Base-by-base conservation (phyloP, 2,113 vertebrate species). In the Trogon melanurus region DNA sequence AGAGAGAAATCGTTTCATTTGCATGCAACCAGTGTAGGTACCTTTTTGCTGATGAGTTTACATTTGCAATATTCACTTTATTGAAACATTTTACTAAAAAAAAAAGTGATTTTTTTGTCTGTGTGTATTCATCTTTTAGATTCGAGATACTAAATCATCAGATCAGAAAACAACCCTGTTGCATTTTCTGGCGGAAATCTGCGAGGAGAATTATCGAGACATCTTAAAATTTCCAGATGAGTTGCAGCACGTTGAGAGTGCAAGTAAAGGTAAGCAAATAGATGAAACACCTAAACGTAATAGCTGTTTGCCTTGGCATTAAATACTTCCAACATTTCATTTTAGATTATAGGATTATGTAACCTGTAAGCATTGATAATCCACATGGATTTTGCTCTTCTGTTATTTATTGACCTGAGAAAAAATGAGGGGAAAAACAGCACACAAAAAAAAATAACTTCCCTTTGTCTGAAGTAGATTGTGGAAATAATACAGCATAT, bases 151-250 rank as follows among this genome's bases (percentile, higher is more conserved):
- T 30, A 99, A 99, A 95, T 99, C 99, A 58, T 84, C 98, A 70
- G 97, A 99, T 96, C 99, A 99, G 86, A 99, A 98, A 91, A 98
- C 98, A 73, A 99, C 99, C 4, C 97, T 99, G 34, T 87, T 99
- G 82, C 98, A 99, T 97, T 99, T 99, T 92, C 97, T 99, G 97
- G 99, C 98, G 36, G 99, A 99, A 88, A 98, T 98, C 78, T 99
- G 99, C 96, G 99, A 99, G 93, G 99, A 99, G 87, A 97, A 95
- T 82, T 93, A 98, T 92, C 81, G 95, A 4, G 98, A 98, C 57
- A 99, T 99, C 78, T 86, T 99, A 85, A 99, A 98, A 95, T 99
- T 99, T 93, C 98, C 99, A 16, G 99, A 99, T 15, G 99, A 99
- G 79, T 96, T 99, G 79, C 98, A 98, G 51, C 99, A 99, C 5